A percentile compares a stretch with the other conserved stretches of the same genome.
phyloP scores from a whole-genome alignment of 2,797 vertebrate species.

The Rhynchotus rufescens region DNA sequence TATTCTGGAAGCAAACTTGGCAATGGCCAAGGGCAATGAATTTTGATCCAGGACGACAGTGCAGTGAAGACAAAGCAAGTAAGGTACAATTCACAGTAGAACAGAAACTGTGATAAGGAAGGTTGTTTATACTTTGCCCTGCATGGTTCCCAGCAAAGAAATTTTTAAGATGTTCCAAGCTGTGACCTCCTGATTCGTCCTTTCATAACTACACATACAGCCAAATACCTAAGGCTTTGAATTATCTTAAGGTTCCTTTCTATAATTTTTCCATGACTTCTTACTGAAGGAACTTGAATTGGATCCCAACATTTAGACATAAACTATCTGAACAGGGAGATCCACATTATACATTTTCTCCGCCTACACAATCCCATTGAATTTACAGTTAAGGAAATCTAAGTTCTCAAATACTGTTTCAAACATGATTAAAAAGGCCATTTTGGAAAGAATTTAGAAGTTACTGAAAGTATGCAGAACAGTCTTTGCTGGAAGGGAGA shows the following conservation, averaged over 20 bases:
- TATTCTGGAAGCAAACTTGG: not conserved
- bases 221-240: not conserved
- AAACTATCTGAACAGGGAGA: not conserved
- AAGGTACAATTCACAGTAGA: not conserved
- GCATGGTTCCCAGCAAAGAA: not conserved
- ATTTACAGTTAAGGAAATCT: not conserved
- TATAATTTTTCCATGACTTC: not conserved
- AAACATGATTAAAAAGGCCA: not conserved
- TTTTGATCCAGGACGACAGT: not conserved
- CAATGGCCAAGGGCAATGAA: not conserved
- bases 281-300: not conserved
- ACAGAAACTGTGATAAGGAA: not conserved
- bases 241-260: not conserved
- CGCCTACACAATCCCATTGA: not conserved
- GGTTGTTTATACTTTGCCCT: not conserved
- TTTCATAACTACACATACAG: not conserved
- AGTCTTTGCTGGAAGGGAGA: not conserved
- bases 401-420: not conserved
- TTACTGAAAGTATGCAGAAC: not conserved
- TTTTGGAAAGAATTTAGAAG: not conserved
- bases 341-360: not conserved
- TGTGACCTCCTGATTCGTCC: not conserved
- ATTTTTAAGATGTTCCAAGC: not conserved
- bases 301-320: not conserved
- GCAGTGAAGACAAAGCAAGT: not conserved